Percentiles rank a stretch among this genome's conserved stretches.
Conservation (phyloP, 2,113 vertebrate genomes). For the Philantomba maxwellii region DNA sequence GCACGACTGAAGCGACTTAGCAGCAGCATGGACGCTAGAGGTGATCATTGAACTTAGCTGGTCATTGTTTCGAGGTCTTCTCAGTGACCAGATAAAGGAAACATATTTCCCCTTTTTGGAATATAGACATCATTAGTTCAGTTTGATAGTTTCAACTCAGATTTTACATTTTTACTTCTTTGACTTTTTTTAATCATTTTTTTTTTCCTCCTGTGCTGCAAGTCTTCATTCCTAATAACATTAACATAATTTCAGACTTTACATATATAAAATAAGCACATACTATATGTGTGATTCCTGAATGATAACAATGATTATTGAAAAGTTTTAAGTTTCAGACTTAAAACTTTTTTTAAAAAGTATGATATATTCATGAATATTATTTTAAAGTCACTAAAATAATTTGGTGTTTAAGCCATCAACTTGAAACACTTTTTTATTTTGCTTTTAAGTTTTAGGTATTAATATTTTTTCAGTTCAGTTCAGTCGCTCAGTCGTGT, state of each 20-base stretch:
- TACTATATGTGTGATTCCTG: background rate
- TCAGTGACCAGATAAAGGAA: background rate
- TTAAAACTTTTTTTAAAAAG: background rate
- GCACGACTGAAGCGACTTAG: too few species aligned
- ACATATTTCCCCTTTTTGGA: background rate
- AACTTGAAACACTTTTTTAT: background rate
- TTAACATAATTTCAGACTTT: background rate
- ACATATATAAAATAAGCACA: background rate
- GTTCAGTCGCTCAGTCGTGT: too few species aligned
- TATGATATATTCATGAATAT: background rate
- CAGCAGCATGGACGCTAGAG: background rate
- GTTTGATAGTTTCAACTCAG: background rate
- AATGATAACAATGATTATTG: slow-evolving; percentile 2
- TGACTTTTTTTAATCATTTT: background rate
- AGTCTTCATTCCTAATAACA: background rate
- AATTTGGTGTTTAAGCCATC: background rate
- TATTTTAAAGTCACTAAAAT: slow-evolving; percentile 11
- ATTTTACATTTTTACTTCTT: background rate
- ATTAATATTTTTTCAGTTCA: background rate
- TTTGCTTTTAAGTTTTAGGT: background rate
- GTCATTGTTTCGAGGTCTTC: background rate
- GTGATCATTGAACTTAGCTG: background rate
- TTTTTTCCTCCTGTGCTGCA: background rate
- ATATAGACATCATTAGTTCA: background rate
- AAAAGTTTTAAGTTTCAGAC: background rate